Evolutionary conservation across 2,888 invertebrate genomes (phyloP), one percentile per base, ranked within the genome.

Genomic region (Dimorphilus gyrociliatus): DNA sequence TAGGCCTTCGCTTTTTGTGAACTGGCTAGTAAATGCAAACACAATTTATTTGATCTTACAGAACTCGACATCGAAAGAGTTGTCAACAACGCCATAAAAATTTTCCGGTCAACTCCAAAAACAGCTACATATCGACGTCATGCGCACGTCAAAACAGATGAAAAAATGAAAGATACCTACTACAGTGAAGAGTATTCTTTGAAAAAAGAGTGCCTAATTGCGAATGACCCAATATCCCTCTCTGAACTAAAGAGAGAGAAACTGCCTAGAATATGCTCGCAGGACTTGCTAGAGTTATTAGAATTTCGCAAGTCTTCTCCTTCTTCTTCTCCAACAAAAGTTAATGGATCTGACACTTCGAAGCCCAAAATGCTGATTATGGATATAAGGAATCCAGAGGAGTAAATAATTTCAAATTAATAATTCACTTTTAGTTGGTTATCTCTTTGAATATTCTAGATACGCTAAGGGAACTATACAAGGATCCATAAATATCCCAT

Each of bases 31-130:
- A n/a, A n/a, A n/a, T n/a, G n/a, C n/a, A n/a, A n/a, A n/a, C n/a
- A n/a, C n/a, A n/a, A 4, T 14, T 8, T 7, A 27, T 8, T 17
- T 12, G 23, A 28, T 7, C 30, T 45, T 47, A 19, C 55, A 28
- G 90, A 90, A 63, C 82, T 92, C 36, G 86, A 88, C 47, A 90
- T 92, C 50, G 86, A 90, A 51, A 73, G 75, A 43, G 86, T 86
- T 64, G 85, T 90, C 1, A 73, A 73, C 52, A 79, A 82, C 57
- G 85, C 90, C 0, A 77, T 79, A 44, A 73, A 74, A 40, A 80
- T 86, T 67, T 88, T 78, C 54, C 71, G 76, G 39, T 72, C 68
- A 38, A 86, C 90, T 1, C 90, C 90, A 0, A 73, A 74, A 40
- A 88, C 88, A 63, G 77, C 86, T 29, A 79, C 81, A 23, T 78